These are phyloP conservation scores for Zygothrica quintamaculata DNA, from an alignment of 2,888 invertebrate genomes.

Conservation along the genomic window DNA sequence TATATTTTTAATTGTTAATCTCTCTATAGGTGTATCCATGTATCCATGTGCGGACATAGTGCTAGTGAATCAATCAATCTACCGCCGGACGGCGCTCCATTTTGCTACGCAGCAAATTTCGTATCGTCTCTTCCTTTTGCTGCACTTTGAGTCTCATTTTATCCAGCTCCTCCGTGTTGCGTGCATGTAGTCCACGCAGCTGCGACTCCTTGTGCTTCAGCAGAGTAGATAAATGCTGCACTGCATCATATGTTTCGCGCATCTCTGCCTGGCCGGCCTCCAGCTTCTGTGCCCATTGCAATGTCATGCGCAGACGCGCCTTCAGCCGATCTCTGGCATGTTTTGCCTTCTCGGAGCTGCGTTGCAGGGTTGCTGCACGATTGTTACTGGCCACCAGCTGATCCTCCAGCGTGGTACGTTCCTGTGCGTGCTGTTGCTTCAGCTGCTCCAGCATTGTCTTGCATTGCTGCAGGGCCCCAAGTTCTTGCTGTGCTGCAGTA, in stretches of 20 bases:
- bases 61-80: slow-evolving; percentile 46
- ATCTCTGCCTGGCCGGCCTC: slow-evolving; percentile 81
- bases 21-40: too few species aligned
- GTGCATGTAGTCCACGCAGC: slow-evolving; percentile 81
- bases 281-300: slow-evolving; percentile 83
- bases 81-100: slow-evolving; percentile 70
- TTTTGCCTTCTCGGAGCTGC: slow-evolving; percentile 77
- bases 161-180: slow-evolving; percentile 82
- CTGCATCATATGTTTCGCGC: slow-evolving; percentile 81
- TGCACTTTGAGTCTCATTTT: slow-evolving; percentile 80
- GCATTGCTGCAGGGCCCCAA: slow-evolving; percentile 89
- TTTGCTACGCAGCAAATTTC: slow-evolving; percentile 75
- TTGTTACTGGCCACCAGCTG: slow-evolving; percentile 59
- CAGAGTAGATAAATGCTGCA: slow-evolving; percentile 82
- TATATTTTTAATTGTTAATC: slow-evolving; percentile 77
- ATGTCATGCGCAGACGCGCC: slow-evolving; percentile 81
- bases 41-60: neutral
- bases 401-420: slow-evolving; percentile 81
- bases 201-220: slow-evolving; percentile 84
- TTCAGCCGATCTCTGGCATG: slow-evolving; percentile 82
- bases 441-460: slow-evolving; percentile 91
- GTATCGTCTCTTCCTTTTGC: slow-evolving; percentile 84
- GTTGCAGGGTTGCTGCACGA: slow-evolving; percentile 62
- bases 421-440: slow-evolving; percentile 89
- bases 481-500: slow-evolving; percentile 45